These are phyloP conservation scores for Onychostoma macrolepis DNA, from an alignment of 2,113 vertebrate species.

Conservation along the genomic window DNA sequence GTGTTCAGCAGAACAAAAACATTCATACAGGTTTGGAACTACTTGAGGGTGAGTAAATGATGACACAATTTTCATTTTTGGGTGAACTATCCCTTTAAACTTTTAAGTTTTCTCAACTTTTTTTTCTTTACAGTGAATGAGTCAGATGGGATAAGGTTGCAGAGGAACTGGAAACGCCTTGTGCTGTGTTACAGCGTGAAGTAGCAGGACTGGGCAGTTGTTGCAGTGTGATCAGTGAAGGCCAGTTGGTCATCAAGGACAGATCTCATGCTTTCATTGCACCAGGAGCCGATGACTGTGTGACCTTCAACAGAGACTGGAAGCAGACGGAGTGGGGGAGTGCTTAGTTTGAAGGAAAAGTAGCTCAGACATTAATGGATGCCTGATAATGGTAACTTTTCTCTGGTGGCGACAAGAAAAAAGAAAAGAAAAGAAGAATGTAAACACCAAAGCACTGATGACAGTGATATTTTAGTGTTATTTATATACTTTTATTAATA, in stretches of 20 bases:
- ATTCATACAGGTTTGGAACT: no score
- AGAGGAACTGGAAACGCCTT: not conserved
- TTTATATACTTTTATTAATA: not conserved
- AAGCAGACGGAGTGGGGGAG: not conserved
- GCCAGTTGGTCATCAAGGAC: slow-evolving; percentile 13
- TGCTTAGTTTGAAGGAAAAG: not conserved
- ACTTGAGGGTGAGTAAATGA: no score
- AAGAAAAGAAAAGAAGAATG: not conserved
- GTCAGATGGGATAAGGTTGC: not conserved
- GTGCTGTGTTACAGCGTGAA: not conserved
- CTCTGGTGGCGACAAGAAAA: not conserved
- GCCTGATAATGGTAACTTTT: not conserved
- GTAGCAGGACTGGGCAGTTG: slow-evolving; percentile 12
- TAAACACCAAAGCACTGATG: not conserved
- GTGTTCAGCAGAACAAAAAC: no score
- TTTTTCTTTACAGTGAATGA: not conserved
- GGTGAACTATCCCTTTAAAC: no score
- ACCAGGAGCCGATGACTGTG: not conserved
- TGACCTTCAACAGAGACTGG: not conserved
- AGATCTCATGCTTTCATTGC: not conserved
- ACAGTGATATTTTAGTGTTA: not conserved
- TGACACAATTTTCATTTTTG: no score
- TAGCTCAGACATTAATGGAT: not conserved
- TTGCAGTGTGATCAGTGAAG: slow-evolving; percentile 6
- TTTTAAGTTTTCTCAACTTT: no score